These are phyloP conservation scores for Misgurnus anguillicaudatus DNA, from an alignment of 2,113 vertebrate species.

Conservation along the genomic window DNA sequence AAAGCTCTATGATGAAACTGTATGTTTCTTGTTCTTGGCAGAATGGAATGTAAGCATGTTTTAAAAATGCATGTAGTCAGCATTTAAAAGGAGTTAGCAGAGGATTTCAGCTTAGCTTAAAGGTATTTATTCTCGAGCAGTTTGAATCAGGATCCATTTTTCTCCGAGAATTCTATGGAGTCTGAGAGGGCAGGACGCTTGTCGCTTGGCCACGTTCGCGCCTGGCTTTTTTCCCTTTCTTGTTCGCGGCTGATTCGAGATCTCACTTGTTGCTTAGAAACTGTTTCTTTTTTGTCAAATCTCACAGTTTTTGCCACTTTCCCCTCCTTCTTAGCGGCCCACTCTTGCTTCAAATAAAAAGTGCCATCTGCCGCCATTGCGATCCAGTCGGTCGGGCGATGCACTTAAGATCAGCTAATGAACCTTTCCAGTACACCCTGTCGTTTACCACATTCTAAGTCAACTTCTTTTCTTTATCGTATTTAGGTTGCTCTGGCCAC, in stretches of 20 bases:
- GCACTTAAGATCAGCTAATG: conserved; percentile 46
- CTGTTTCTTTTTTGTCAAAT: conserved; percentile 35
- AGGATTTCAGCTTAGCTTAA: background rate
- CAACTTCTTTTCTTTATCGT: conserved; percentile 44
- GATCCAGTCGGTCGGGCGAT: conserved; percentile 42
- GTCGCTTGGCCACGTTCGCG: conserved; percentile 24
- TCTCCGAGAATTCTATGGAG: conserved; percentile 6
- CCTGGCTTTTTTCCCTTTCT: conserved; percentile 43
- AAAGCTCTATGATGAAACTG: too few relatives aligned
- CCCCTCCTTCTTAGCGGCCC: conserved; percentile 44
- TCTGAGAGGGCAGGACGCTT: conserved; percentile 32
- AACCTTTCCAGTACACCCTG: conserved; percentile 44
- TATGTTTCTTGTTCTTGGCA: background rate
- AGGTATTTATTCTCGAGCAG: conserved; percentile 15
- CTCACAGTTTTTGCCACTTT: conserved; percentile 37
- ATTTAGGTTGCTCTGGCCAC: conserved; percentile 6
- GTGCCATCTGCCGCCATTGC: conserved; percentile 54
- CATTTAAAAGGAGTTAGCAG: background rate
- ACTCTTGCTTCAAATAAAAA: conserved; percentile 57
- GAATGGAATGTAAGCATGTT: background rate
- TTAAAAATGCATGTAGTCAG: background rate
- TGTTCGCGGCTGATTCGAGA: conserved; percentile 39
- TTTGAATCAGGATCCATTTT: conserved; percentile 15
- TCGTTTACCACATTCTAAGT: conserved; percentile 32
- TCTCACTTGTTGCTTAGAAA: conserved; percentile 59